Percentiles rank a stretch among this genome's conserved stretches.
Conservation (phyloP, 1,140 invertebrate species). For the Diachasma alloeum region DNA sequence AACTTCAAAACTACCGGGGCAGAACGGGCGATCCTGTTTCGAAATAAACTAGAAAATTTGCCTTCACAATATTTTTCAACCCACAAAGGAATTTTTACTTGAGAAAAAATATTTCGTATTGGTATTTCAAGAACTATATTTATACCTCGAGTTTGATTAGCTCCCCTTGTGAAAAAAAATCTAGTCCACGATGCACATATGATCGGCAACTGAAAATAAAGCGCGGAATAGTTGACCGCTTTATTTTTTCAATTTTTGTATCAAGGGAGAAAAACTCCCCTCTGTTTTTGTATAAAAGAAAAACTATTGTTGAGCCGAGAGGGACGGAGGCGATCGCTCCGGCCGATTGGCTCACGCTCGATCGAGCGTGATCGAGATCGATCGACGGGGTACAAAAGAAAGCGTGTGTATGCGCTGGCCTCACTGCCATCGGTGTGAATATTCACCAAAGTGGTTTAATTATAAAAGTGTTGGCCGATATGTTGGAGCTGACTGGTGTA, state of each 20-base stretch:
- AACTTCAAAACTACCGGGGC: too few species aligned
- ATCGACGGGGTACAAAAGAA: conserved; percentile 48
- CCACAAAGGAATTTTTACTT: too few species aligned
- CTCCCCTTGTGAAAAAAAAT: too few species aligned
- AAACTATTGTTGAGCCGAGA: background rate
- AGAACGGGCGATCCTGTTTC: too few species aligned
- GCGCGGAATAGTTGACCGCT: background rate
- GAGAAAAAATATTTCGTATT: too few species aligned
- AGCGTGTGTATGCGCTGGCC: conserved; percentile 29
- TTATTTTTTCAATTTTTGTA: background rate
- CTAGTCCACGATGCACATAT: background rate
- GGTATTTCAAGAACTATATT: too few species aligned
- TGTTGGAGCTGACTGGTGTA: background rate
- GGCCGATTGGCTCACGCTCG: conserved; percentile 46
- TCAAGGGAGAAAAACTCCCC: background rate
- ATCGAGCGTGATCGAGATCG: conserved; percentile 53
- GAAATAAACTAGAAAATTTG: too few species aligned
- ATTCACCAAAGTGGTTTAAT: conserved; percentile 47
- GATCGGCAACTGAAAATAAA: background rate
- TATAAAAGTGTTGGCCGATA: conserved; percentile 40
- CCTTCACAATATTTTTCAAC: too few species aligned
- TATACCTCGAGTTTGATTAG: too few species aligned
- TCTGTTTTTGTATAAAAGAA: background rate
- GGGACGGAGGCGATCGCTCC: background rate
- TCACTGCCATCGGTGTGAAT: background rate